These are phyloP conservation scores for Rhopilema esculentum DNA, from an alignment of 30 jellyfish, hydroid and myxozoan species.

Conservation along the genomic window DNA sequence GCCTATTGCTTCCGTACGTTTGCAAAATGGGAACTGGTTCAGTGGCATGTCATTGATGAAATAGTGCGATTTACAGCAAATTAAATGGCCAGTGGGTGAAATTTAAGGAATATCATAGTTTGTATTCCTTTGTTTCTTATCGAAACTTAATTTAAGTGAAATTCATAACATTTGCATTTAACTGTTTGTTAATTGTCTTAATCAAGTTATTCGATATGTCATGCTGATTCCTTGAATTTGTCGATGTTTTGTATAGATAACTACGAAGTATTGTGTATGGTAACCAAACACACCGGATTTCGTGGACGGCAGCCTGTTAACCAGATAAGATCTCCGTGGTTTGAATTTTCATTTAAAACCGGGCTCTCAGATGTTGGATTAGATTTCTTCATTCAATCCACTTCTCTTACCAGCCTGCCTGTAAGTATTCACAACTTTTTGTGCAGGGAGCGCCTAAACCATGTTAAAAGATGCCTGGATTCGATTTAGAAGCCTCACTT, in stretches of 20 bases:
- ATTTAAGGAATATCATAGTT: neutral
- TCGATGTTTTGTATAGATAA: neutral
- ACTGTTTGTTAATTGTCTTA: neutral
- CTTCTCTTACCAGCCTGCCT: neutral
- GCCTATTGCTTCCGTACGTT: neutral
- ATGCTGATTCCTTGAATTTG: neutral
- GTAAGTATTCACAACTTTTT: neutral
- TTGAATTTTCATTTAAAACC: neutral
- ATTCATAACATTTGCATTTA: too few relatives aligned
- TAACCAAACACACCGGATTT: neutral
- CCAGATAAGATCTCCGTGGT: neutral
- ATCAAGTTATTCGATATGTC: neutral
- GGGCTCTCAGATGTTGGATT: neutral
- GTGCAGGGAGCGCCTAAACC: neutral
- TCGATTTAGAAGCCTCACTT: slow-evolving; percentile 28
- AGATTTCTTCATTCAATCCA: neutral
- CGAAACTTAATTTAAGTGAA: neutral
- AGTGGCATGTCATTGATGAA: neutral
- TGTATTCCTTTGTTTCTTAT: neutral
- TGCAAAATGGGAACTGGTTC: neutral
- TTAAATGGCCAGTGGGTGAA: neutral
- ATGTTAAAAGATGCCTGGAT: slow-evolving; percentile 19
- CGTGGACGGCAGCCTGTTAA: neutral
- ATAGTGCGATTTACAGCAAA: neutral
- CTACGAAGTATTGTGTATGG: neutral